Percentiles rank a stretch among this genome's conserved stretches.
These are phyloP conservation scores for Poeciliopsis infans DNA, from an alignment of 2,797 vertebrate species.

Conservation along the genomic window DNA sequence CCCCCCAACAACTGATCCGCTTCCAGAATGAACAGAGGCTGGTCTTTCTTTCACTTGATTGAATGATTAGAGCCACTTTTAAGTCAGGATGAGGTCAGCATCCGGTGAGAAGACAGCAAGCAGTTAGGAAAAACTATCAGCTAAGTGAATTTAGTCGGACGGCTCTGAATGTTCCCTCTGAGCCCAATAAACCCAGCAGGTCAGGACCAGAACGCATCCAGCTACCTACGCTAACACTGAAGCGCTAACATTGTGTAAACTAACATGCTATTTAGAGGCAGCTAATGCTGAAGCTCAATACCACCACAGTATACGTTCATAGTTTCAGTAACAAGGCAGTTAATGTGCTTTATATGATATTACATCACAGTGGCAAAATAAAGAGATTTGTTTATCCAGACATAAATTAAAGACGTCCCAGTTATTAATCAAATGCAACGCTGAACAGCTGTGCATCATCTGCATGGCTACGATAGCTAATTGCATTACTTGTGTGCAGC, in stretches of 20 bases:
- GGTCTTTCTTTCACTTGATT: constrained; percentile 64
- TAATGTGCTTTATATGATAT: no score
- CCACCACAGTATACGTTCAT: no score
- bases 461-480: no score
- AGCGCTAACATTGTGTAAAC: not conserved
- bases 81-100: constrained; percentile 68
- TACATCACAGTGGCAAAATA: no score
- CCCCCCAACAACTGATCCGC: constrained; percentile 41
- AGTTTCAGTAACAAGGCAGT: no score
- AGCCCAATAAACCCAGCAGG: constrained; percentile 6
- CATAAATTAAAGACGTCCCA: no score
- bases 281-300: no score
- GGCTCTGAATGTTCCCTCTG: not conserved
- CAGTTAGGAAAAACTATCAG: constrained; percentile 41
- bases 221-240: not conserved
- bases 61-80: constrained; percentile 57
- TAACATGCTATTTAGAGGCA: not conserved
- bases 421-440: no score
- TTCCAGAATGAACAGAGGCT: constrained; percentile 53
- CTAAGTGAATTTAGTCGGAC: constrained; percentile 50
- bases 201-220: not conserved
- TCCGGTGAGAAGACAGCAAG: constrained; percentile 38
- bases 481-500: no score
- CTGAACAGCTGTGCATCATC: no score
- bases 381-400: no score